Evolutionary conservation across 2,113 vertebrate genomes (phyloP), one percentile per base, ranked within the genome.

Genomic region (Lates calcarifer): DNA sequence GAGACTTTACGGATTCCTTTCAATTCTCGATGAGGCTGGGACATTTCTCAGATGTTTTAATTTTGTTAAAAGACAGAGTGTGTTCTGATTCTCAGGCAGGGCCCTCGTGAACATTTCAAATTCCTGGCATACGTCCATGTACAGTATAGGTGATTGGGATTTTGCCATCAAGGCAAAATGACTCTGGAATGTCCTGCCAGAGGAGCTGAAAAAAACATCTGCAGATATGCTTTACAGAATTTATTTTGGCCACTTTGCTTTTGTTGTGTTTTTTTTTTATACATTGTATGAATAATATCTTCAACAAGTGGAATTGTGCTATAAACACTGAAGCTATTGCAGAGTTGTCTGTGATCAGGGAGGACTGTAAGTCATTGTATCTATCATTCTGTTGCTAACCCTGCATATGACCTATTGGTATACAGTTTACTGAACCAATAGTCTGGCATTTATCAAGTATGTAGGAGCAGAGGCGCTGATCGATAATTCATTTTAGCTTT

Each of bases 401-500:
- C 31, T 13, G 14, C 49, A 58, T 57, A 26, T 31, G 57, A 82
- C 47, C 28, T 73, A 58, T 72, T 63, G 82, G n/a, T 69, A 33
- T 47, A 61, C 64, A 63, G 71, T 66, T 84, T 51, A 84, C 77
- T 53, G 64, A 75, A 81, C 77, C 45, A 64, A 56, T 62, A 64
- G 39, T 67, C 56, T 66, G 60, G 49, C 51, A 77, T 82, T 87
- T 73, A 79, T 84, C 62, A 63, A 49, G 56, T 56, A 66, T 37
- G 55, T 65, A 33, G 60, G 67, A 39, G 41, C 26, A 29, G 20
- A 35, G 60, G 24, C 22, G 73, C 62, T 72, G 65, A 87, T 90
- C 77, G 61, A 83, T 88, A 71, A 62, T 89, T 82, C 17, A 81
- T 91, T 86, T 84, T 45, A 65, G 51, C 70, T 60, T 62, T 51